Evolutionary conservation across 2,888 invertebrate genomes (phyloP), one percentile per base, ranked within the genome.

Genomic region (Polymixis flavicincta): DNA sequence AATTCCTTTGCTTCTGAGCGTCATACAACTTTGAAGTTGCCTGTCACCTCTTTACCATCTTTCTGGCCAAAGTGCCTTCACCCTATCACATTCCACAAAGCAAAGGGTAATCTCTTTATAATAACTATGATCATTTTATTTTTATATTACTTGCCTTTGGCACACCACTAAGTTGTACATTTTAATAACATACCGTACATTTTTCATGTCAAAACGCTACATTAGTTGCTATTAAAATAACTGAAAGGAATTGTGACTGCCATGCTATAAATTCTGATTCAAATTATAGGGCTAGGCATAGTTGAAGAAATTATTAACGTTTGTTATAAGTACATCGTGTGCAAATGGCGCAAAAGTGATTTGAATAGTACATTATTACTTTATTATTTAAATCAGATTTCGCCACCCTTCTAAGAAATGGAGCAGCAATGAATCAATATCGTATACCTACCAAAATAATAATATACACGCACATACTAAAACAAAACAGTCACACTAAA

Each of bases 231-330:
- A 70, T 71, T 80, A 54, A 57, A 67, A 64, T 71, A 50, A 64
- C 60, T n/a, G 8, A 66, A 80, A 42, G 48, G 55, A 73, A 80
- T n/a, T 77, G 22, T 68, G 19, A 64, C 63, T 25, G 55, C 55
- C 55, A n/a, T 22, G 42, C 42, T 71, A 77, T 60, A 60, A 68
- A 66, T 83, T 76, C 6, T 5, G 7, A 60, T 60, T 75, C 19
- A 82, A 71, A 71, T 80, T 64, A 67, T 59, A 64, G 37, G 17
- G 32, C 8, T 14, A 28, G 32, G 14, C 25, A 32, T 67, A 25
- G n/a, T 67, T 57, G 22, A 76, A 67, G 48, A 83, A 76, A 64
- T 67, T 54, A 64, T 67, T 42, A 54, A 50, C 22, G 13, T 70
- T 57, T 25, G 45, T n/a, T 52, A 11, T 17, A 9, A 52, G 22